Percentiles rank a stretch among this genome's conserved stretches.
Evolutionary conservation across 2,797 vertebrate genomes (phyloP).

Genomic region (Danio jaintianensis): DNA sequence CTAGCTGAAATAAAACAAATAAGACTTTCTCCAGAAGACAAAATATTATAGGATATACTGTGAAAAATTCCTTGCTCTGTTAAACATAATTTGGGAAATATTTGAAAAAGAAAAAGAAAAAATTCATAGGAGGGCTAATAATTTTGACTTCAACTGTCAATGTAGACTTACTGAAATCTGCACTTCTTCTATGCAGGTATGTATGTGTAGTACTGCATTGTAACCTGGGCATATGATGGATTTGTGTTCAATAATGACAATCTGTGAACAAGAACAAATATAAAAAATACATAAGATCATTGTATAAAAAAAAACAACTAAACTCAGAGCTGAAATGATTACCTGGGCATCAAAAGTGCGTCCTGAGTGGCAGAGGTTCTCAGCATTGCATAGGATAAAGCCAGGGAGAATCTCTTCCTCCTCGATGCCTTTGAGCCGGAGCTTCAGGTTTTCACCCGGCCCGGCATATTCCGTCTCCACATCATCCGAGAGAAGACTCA

Average conservation of each 20-base stretch:
- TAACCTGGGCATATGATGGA: slow-evolving; percentile 99
- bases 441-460: slow-evolving; percentile 96
- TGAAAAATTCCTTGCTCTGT: too few species aligned
- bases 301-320: neutral
- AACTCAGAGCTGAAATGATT: neutral
- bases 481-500: slow-evolving; percentile 95
- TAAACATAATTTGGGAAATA: too few species aligned
- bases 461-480: slow-evolving; percentile 94
- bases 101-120: too few species aligned
- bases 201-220: slow-evolving; percentile 98
- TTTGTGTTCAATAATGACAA: slow-evolving; percentile 99
- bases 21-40: too few species aligned
- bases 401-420: slow-evolving; percentile 98
- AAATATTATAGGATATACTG: too few species aligned
- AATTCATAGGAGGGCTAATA: too few species aligned
- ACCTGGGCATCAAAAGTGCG: slow-evolving; percentile 99
- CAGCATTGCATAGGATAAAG: slow-evolving; percentile 95
- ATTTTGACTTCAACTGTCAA: too few species aligned
- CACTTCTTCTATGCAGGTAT: slow-evolving; percentile 98
- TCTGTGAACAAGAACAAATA: slow-evolving; percentile 79
- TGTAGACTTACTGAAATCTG: slow-evolving; percentile 92
- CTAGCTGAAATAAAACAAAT: too few species aligned
- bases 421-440: slow-evolving; percentile 97
- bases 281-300: slow-evolving; percentile 7
- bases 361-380: slow-evolving; percentile 97